phyloP scores from a whole-genome alignment of 2,888 invertebrate genomes.

The Chymomyza fuscimana region DNA sequence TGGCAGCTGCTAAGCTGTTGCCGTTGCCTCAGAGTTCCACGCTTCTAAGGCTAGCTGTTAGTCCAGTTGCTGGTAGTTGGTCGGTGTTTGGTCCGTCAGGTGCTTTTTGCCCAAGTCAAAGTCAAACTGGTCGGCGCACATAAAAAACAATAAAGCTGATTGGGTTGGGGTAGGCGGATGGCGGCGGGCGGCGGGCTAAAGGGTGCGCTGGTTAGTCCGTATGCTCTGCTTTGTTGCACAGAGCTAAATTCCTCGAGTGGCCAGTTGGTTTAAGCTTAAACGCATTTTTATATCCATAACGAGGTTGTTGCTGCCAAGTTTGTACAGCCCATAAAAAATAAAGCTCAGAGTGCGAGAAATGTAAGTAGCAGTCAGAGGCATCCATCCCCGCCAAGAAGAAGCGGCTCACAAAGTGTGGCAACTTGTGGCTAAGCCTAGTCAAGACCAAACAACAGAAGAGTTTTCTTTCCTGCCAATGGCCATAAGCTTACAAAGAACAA shows the following conservation, averaged over 20 bases:
- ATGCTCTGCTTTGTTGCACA: too few species aligned
- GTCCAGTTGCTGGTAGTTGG: neutral
- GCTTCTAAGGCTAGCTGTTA: neutral
- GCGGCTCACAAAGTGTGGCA: neutral
- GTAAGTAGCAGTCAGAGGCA: neutral
- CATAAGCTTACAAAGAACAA: neutral
- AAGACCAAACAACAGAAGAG: neutral
- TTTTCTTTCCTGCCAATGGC: neutral
- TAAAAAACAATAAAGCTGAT: neutral
- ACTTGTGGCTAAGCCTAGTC: neutral
- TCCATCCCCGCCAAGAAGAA: neutral
- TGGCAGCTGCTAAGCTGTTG: slow-evolving; percentile 46
- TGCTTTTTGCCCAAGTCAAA: slow-evolving; percentile 28
- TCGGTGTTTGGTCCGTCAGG: slow-evolving; percentile 31
- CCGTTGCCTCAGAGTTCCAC: neutral
- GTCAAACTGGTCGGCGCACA: slow-evolving; percentile 16
- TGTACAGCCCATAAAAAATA: neutral
- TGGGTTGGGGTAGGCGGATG: neutral
- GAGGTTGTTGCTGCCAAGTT: slow-evolving; percentile 53
- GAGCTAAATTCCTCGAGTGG: neutral
- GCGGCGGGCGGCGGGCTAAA: neutral
- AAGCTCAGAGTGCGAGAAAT: neutral
- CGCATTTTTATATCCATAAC: slow-evolving; percentile 68
- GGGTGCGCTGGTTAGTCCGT: neutral
- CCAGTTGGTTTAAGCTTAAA: slow-evolving; percentile 52